Percentiles rank a stretch among this genome's conserved stretches.
Evolutionary conservation across 2,113 vertebrate species (phyloP).

Genomic region (Xenopus laevis): DNA sequence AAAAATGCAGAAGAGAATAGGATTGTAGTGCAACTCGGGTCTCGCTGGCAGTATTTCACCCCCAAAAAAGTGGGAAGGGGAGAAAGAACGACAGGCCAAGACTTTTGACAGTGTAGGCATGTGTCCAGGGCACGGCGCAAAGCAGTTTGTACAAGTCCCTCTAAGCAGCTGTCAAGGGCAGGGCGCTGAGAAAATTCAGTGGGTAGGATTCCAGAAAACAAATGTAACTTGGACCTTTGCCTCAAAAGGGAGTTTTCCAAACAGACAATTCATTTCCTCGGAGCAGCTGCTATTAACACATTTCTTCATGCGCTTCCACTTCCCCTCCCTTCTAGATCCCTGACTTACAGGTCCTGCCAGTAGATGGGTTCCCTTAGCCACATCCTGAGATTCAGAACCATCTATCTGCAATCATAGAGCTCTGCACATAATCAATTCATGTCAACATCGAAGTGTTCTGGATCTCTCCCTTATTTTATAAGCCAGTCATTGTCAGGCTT

Average conservation of each 20-base stretch:
- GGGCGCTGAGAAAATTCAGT: not conserved
- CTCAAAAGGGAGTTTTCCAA: slow-evolving; percentile 12
- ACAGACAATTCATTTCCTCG: slow-evolving; percentile 20
- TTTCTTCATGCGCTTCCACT: not conserved
- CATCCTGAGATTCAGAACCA: too few species aligned
- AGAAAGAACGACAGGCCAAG: not conserved
- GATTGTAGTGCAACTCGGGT: slow-evolving; percentile 17
- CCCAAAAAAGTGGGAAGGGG: not conserved
- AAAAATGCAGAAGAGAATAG: not conserved
- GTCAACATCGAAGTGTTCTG: not conserved
- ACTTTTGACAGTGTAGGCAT: not conserved
- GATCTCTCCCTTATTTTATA: not conserved
- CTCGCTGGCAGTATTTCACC: slow-evolving; percentile 3
- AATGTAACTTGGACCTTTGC: slow-evolving; percentile 10
- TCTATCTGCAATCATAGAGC: too few species aligned
- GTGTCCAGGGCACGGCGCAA: not conserved
- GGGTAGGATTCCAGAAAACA: slow-evolving; percentile 4
- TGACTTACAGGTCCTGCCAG: not conserved
- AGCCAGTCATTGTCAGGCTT: too few species aligned
- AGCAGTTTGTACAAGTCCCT: not conserved
- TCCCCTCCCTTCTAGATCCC: not conserved
- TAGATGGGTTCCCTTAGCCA: too few species aligned
- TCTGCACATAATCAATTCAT: not conserved
- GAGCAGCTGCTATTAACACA: slow-evolving; percentile 20
- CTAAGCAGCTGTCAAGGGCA: slow-evolving; percentile 9